Conservation (phyloP, 2,888 invertebrate genomes). For the Epinotia nisella region DNA sequence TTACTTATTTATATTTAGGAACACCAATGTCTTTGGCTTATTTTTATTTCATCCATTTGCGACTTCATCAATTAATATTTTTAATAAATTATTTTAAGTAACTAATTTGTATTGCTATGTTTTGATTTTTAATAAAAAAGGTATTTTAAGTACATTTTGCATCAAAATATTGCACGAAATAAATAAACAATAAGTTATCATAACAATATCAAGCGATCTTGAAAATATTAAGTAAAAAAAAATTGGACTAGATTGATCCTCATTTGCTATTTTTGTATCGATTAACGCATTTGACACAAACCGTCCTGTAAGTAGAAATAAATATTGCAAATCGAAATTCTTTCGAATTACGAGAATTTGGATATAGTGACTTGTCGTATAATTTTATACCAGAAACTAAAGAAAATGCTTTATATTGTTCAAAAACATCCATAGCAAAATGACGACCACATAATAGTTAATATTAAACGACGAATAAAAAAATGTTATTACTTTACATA, state of each 20-base stretch:
- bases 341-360: not conserved
- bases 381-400: not conserved
- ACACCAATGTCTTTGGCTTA: slow-evolving; percentile 37
- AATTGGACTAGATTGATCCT: slow-evolving; percentile 27
- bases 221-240: slow-evolving; percentile 19
- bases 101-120: slow-evolving; percentile 32
- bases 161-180: not conserved
- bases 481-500: too few relatives aligned
- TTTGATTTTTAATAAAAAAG: not conserved
- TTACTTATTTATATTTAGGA: slow-evolving; percentile 39
- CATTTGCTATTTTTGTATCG: not conserved
- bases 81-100: slow-evolving; percentile 27
- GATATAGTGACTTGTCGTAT: too few relatives aligned
- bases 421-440: slow-evolving; percentile 59
- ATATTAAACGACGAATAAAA: not conserved
- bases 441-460: slow-evolving; percentile 45
- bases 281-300: not conserved
- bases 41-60: slow-evolving; percentile 46
- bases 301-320: not conserved
- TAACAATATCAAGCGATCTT: slow-evolving; percentile 22
- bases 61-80: slow-evolving; percentile 42
- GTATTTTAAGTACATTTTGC: slow-evolving; percentile 19
- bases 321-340: not conserved
- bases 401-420: slow-evolving; percentile 21
- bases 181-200: slow-evolving; percentile 23